Base-by-base conservation (phyloP, 2,113 vertebrate species). In the Xyliphius kryptos region DNA sequence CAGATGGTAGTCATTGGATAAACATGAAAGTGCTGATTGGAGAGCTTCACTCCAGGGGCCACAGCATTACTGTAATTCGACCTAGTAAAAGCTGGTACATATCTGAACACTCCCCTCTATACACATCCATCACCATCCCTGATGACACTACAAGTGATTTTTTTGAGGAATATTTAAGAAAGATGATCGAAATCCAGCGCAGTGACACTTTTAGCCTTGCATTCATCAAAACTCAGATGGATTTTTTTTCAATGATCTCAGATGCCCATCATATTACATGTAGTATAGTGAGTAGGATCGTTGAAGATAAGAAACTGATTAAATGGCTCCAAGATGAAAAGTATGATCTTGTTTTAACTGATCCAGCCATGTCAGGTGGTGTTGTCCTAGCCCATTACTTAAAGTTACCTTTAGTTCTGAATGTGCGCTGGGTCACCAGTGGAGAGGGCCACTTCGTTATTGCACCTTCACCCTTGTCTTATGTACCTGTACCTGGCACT, bases 1-100 rank as follows among this genome's bases (percentile, higher is more conserved):
- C 83, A 1, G 85, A 85, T 1, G 84, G 84, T 5, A 87, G 83
- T 52, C 85, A 86, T 55, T 87, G 83, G 85, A 47, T 87, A 50
- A 85, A 87, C 63, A 87, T 87, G 80, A 82, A 83, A 55, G 56
- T 84, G 3, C 48, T 85, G 40, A 51, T 87, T 14, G 79, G 83
- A 69, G 81, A 81, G 15, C 75, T 86, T 51, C 80, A 84, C 32
- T 73, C 47, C 44, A 80, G 64, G 16, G 88, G 85, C 7, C 90
- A 92, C 0, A 80, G 63, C 8, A 72, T 90, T 43, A 88, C 86
- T 0, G 81, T 91, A 7, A 69, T 87, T 73, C 65, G 85, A 50
- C 14, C 47, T 2, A n/a, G 85, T 32, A 81, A 32, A 32, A 82
- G 76, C 61, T 72, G 74, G 73, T 85, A 81, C 74, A 81, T 86